Conservation (phyloP, 35 echinoderm and acorn worm species). For the Eucidaris tribuloides region DNA sequence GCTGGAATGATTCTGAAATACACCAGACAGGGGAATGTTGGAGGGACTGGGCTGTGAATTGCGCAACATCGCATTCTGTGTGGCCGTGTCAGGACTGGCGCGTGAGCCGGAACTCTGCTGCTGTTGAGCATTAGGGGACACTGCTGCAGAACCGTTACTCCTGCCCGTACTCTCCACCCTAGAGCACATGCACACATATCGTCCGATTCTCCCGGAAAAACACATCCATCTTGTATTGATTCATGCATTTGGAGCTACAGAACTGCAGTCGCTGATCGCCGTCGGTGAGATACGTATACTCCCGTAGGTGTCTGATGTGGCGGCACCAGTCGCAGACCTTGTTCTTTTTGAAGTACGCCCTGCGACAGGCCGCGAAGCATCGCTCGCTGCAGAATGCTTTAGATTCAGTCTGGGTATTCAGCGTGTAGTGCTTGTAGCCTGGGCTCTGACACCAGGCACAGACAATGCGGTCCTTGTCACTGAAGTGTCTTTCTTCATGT, state of each 20-base stretch:
- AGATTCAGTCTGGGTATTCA: slow-evolving; percentile 84
- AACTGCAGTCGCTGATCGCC: slow-evolving; percentile 63
- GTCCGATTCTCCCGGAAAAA: slow-evolving; percentile 25
- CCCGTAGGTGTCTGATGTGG: slow-evolving; percentile 57
- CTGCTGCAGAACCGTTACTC: slow-evolving; percentile 1
- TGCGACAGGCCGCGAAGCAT: slow-evolving; percentile 76
- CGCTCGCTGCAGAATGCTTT: slow-evolving; percentile 96
- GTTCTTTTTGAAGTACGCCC: slow-evolving; percentile 79
- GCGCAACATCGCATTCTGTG: neutral
- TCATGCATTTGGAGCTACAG: slow-evolving; percentile 80
- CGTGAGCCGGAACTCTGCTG: neutral
- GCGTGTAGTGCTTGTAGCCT: slow-evolving; percentile 88
- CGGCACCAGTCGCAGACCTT: slow-evolving; percentile 85
- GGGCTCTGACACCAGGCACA: slow-evolving; percentile 90
- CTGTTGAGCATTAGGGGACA: neutral
- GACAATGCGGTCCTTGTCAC: slow-evolving; percentile 44
- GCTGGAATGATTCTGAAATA: slow-evolving; percentile 8
- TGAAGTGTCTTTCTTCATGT: neutral
- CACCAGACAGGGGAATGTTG: slow-evolving; percentile 25
- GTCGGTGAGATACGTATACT: slow-evolving; percentile 54
- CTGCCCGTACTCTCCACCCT: neutral
- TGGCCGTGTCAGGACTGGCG: slow-evolving; percentile 8
- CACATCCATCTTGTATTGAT: slow-evolving; percentile 71
- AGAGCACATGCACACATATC: slow-evolving; percentile 14
- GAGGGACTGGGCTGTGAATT: slow-evolving; percentile 12